These are phyloP conservation scores for Palythoa heliodiscus DNA, from an alignment of 92 coral and sea anemone species.

Conservation along the genomic window DNA sequence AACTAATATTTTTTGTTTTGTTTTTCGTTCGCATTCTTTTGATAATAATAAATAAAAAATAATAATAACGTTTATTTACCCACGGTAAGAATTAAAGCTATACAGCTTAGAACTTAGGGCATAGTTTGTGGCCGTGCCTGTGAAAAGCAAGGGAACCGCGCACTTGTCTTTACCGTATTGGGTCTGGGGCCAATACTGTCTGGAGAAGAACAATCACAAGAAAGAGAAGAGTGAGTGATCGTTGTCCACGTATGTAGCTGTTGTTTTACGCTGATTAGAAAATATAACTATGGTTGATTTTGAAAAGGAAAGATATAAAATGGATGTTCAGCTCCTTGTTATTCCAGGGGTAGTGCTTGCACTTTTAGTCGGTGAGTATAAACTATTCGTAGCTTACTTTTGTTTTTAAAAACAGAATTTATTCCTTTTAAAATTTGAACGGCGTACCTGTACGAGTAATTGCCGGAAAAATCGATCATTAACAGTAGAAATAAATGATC, in stretches of 20 bases:
- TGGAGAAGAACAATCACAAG: slow-evolving; percentile 2
- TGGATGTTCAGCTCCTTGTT: slow-evolving; percentile 88
- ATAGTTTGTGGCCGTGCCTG: no score
- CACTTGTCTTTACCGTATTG: neutral
- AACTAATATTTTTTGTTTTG: no score
- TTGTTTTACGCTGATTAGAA: neutral
- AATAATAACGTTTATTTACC: no score
- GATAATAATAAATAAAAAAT: no score
- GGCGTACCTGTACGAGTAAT: no score
- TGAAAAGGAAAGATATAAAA: slow-evolving; percentile 80
- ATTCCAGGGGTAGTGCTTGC: slow-evolving; percentile 78
- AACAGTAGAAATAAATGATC: no score
- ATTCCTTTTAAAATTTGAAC: no score
- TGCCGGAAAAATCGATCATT: no score
- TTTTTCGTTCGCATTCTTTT: no score
- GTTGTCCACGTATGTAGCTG: slow-evolving; percentile 19
- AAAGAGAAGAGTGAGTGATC: neutral
- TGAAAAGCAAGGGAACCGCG: slow-evolving; percentile 27
- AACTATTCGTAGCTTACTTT: neutral
- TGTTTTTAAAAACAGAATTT: neutral
- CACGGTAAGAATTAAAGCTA: no score
- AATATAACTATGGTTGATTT: slow-evolving; percentile 74
- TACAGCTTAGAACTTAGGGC: no score
- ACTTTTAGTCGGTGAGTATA: slow-evolving; percentile 79
- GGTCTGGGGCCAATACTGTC: slow-evolving; percentile 6